Conservation (phyloP, 2,113 vertebrate species). For the Oncorhynchus nerka region DNA sequence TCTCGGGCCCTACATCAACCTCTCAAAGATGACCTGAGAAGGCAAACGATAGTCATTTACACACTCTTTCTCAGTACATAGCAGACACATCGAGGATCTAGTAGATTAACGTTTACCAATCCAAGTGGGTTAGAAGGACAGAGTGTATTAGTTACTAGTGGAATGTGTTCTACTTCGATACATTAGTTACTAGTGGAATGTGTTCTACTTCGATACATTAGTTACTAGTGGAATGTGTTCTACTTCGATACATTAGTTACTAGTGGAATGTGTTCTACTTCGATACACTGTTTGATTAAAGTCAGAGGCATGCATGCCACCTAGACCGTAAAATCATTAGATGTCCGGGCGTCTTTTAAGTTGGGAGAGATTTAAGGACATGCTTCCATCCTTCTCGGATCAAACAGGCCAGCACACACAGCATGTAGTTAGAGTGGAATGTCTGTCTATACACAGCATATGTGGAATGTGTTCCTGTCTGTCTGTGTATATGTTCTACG, state of each 20-base stretch:
- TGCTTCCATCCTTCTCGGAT: not conserved
- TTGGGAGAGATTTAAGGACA: not conserved
- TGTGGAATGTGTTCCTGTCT: too few species aligned
- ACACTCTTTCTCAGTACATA: not conserved
- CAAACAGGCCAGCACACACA: slow-evolving; percentile 1
- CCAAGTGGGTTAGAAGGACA: slow-evolving; percentile 15
- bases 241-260: not conserved
- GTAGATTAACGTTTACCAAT: not conserved
- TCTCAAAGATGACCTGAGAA: slow-evolving; percentile 17
- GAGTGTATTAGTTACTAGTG: too few species aligned
- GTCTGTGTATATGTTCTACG: too few species aligned
- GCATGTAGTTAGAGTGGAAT: too few species aligned
- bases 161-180: too few species aligned
- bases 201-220: too few species aligned
- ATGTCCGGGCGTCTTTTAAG: not conserved
- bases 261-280: not conserved
- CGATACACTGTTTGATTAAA: not conserved
- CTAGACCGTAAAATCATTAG: slow-evolving; percentile 8
- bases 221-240: too few species aligned
- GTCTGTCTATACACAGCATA: too few species aligned
- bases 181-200: not conserved
- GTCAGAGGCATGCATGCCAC: not conserved
- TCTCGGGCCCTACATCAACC: not conserved
- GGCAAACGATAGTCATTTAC: slow-evolving; percentile 6
- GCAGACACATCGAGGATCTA: not conserved